Evolutionary conservation across 2,888 invertebrate genomes (phyloP).

Genomic region (Allacma fusca): DNA sequence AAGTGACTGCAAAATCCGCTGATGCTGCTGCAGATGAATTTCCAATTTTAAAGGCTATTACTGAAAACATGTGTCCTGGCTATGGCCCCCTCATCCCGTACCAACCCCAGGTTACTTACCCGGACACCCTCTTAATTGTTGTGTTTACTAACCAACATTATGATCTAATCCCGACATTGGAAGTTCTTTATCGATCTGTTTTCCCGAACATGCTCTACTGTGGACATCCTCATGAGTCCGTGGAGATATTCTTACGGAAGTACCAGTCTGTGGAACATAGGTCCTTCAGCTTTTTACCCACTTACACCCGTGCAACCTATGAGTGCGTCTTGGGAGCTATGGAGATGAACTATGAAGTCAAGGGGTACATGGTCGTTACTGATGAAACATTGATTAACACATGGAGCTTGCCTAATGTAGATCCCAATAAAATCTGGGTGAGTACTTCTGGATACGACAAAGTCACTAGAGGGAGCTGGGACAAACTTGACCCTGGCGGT

Average conservation of each 20-base stretch:
- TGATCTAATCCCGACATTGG: slow-evolving; percentile 62
- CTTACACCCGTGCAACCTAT: slow-evolving; percentile 61
- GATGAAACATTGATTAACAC: slow-evolving; percentile 62
- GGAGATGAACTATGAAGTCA: slow-evolving; percentile 63
- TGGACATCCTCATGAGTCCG: slow-evolving; percentile 62
- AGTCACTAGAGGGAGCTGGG: slow-evolving; percentile 58
- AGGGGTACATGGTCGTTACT: slow-evolving; percentile 61
- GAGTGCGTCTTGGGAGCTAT: slow-evolving; percentile 62
- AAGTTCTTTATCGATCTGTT: slow-evolving; percentile 61
- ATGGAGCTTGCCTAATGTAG: slow-evolving; percentile 60
- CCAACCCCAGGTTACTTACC: slow-evolving; percentile 50
- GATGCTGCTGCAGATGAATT: slow-evolving; percentile 55
- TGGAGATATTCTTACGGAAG: slow-evolving; percentile 61
- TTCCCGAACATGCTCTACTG: slow-evolving; percentile 63
- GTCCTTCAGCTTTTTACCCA: slow-evolving; percentile 62
- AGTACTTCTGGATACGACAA: slow-evolving; percentile 58
- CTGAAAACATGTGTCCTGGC: slow-evolving; percentile 62
- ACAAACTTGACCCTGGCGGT: slow-evolving; percentile 57
- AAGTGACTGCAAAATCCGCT: slow-evolving; percentile 54
- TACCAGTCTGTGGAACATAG: slow-evolving; percentile 62
- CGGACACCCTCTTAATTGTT: slow-evolving; percentile 61
- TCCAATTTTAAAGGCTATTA: slow-evolving; percentile 61
- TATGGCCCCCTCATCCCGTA: slow-evolving; percentile 61
- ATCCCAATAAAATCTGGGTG: slow-evolving; percentile 61
- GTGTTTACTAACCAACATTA: slow-evolving; percentile 62